Percentiles rank a stretch among this genome's conserved stretches.
phyloP scores from a whole-genome alignment of 2,888 invertebrate species.

The Troides helena region DNA sequence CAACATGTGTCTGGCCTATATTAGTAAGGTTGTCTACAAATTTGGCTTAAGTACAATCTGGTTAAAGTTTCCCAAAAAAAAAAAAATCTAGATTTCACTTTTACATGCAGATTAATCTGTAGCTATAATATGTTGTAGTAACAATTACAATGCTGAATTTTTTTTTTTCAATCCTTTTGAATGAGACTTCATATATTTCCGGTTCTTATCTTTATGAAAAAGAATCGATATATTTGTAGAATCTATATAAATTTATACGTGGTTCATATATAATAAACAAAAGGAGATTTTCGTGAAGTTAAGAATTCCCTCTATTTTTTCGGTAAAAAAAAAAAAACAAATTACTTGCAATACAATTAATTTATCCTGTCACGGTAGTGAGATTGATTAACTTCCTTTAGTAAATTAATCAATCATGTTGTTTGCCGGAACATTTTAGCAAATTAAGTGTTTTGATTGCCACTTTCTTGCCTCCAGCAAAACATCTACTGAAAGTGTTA shows the following conservation, averaged over 20 bases:
- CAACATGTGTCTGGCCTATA: constrained; percentile 16
- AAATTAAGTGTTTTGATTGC: constrained; percentile 7
- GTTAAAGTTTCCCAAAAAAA: neutral
- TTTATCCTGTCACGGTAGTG: constrained; percentile 2
- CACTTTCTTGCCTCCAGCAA: too few relatives aligned
- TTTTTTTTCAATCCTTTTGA: too few relatives aligned
- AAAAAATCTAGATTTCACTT: too few relatives aligned
- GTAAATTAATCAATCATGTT: constrained; percentile 14
- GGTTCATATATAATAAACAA: too few relatives aligned
- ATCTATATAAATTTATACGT: too few relatives aligned
- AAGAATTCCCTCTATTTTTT: too few relatives aligned
- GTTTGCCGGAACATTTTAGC: constrained; percentile 8
- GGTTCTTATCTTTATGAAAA: too few relatives aligned
- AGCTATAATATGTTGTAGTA: neutral
- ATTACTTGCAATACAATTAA: neutral
- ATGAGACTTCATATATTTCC: too few relatives aligned
- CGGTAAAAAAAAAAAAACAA: neutral
- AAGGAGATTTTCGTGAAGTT: too few relatives aligned
- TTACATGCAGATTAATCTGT: neutral
- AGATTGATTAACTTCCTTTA: constrained; percentile 4
- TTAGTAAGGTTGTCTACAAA: constrained; percentile 11
- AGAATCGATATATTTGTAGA: too few relatives aligned
- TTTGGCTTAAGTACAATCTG: neutral
- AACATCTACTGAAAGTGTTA: neutral
- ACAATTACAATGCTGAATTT: neutral